These are phyloP conservation scores for Morinoia aosen DNA, from an alignment of 2,888 invertebrate species.

Conservation along the genomic window DNA sequence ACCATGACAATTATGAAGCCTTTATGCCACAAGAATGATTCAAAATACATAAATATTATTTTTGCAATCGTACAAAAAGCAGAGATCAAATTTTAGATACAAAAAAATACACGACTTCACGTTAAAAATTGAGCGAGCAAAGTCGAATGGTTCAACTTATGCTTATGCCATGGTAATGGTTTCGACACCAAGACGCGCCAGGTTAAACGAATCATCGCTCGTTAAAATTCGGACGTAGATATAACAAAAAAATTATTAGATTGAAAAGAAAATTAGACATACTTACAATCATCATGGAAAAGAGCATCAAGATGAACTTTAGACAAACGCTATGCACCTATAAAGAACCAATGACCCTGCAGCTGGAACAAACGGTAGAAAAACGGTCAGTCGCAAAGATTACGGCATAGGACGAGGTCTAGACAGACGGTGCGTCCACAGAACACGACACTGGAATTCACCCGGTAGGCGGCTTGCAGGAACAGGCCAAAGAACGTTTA, in stretches of 20 bases:
- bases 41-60: background rate
- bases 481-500: background rate
- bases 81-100: background rate
- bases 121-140: background rate
- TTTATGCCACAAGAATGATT: background rate
- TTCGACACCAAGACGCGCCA: background rate
- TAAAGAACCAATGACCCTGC: background rate
- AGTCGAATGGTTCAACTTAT: background rate
- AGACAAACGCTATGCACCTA: background rate
- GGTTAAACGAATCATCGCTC: background rate
- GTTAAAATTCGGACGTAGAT: background rate
- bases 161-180: background rate
- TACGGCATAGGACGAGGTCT: background rate
- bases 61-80: background rate
- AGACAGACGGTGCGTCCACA: background rate
- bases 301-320: background rate
- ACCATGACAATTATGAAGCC: background rate
- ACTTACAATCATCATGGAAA: background rate
- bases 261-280: background rate
- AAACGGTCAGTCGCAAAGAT: background rate
- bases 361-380: background rate
- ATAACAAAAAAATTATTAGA: background rate
- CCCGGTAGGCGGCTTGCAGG: background rate
- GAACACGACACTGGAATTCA: background rate
- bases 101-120: background rate